A percentile compares a stretch with the other conserved stretches of the same genome.
Conservation (phyloP, 2,113 vertebrate genomes). For the Telmatochromis sp. region DNA sequence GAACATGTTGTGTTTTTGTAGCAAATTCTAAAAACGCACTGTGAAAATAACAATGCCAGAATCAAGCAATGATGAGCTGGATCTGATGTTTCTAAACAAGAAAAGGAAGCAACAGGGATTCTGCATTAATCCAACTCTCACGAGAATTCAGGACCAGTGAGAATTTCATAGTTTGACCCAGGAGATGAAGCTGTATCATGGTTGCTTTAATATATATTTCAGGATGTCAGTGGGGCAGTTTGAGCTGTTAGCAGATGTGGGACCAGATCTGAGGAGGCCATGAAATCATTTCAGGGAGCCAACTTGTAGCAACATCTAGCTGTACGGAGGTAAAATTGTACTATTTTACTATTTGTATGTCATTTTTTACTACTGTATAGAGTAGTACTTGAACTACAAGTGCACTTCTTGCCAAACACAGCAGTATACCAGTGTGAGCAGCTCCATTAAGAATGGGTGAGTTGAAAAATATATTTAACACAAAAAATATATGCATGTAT, state of each 20-base stretch:
- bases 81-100: not conserved
- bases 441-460: not conserved
- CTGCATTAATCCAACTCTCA: not conserved
- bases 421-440: not conserved
- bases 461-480: not conserved
- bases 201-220: not conserved
- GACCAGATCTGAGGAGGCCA: not conserved
- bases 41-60: not conserved
- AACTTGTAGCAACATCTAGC: not conserved
- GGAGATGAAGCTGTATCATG: not conserved
- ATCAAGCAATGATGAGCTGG: not conserved
- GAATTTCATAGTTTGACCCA: not conserved
- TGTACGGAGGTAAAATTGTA: not conserved
- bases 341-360: not conserved
- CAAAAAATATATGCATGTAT: not conserved
- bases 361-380: not conserved
- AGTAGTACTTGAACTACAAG: not conserved
- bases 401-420: not conserved
- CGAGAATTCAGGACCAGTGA: accelerated
- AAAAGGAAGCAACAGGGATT: not conserved
- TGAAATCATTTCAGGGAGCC: not conserved
- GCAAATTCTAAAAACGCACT: not conserved
- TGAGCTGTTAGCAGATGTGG: not conserved
- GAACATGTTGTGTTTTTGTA: accelerated
- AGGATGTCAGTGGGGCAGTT: not conserved